phyloP scores from a whole-genome alignment of 1,140 invertebrate genomes.

The Scaptomyza graminum region DNA sequence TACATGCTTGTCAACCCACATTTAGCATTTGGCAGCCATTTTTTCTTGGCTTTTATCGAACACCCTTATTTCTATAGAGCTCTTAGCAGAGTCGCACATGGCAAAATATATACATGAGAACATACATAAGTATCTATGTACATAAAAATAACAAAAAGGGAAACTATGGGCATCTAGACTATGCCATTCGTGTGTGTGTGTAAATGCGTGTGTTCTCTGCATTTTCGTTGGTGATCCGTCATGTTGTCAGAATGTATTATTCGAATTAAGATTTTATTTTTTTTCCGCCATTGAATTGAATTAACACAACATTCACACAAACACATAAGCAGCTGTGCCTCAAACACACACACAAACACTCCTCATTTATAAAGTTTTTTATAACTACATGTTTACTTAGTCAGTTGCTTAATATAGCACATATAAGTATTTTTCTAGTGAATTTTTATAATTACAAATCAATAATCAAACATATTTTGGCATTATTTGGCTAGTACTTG shows the following conservation, averaged over 20 bases:
- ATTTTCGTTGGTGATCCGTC: conserved; percentile 83
- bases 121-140: conserved; percentile 41
- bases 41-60: conserved; percentile 67
- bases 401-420: conserved; percentile 29
- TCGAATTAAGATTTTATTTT: conserved; percentile 82
- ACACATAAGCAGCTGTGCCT: conserved; percentile 38
- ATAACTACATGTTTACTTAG: conserved; percentile 28
- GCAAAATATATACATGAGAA: conserved; percentile 5
- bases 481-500: conserved; percentile 24
- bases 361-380: background rate
- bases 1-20: conserved; percentile 64
- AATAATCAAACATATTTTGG: conserved; percentile 31
- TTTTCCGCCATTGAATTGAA: conserved; percentile 82
- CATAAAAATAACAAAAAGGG: conserved; percentile 60
- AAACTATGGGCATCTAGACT: conserved; percentile 70
- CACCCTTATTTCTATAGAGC: conserved; percentile 72
- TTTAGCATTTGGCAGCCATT: conserved; percentile 76
- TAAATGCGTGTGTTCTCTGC: conserved; percentile 47
- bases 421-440: conserved; percentile 22
- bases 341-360: conserved; percentile 36
- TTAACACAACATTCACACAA: conserved; percentile 64
- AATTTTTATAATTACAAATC: conserved; percentile 40
- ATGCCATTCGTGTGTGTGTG: conserved; percentile 20
- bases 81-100: background rate
- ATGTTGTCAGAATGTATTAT: conserved; percentile 83